Conservation (phyloP, 2,888 invertebrate species). For the Perdita meconis region DNA sequence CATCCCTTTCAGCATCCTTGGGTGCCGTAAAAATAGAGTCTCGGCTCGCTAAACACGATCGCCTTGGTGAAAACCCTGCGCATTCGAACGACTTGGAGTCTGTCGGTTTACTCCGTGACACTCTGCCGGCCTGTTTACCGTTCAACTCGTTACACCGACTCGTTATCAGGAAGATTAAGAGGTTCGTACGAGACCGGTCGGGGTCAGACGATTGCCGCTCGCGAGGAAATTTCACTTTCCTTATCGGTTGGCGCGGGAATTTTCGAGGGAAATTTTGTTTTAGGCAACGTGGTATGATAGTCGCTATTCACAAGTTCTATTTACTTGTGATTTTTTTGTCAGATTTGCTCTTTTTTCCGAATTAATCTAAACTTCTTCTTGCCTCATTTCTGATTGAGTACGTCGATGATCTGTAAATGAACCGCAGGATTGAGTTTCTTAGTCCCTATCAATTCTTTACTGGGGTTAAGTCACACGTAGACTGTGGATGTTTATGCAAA, state of each 20-base stretch:
- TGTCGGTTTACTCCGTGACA: constrained; percentile 10
- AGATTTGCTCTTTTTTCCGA: too few relatives aligned
- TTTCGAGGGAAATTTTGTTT: too few relatives aligned
- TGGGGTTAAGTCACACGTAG: too few relatives aligned
- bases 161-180: constrained; percentile 6
- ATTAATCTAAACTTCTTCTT: too few relatives aligned
- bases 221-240: not conserved
- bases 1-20: constrained; percentile 60
- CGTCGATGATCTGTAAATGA: too few relatives aligned
- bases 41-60: constrained; percentile 41
- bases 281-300: too few relatives aligned
- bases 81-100: not conserved
- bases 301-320: too few relatives aligned
- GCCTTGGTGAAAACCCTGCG: constrained; percentile 18
- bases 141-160: not conserved
- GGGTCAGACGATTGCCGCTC: constrained; percentile 5
- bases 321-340: too few relatives aligned
- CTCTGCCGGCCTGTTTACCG: not conserved
- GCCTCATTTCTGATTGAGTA: too few relatives aligned
- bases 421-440: too few relatives aligned
- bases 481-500: too few relatives aligned
- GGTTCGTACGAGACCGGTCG: not conserved
- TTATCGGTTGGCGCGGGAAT: not conserved
- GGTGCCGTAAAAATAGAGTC: constrained; percentile 55
- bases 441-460: too few relatives aligned